Base-by-base conservation (phyloP, 2,113 vertebrate genomes). In the Thalassarche chlororhynchos region DNA sequence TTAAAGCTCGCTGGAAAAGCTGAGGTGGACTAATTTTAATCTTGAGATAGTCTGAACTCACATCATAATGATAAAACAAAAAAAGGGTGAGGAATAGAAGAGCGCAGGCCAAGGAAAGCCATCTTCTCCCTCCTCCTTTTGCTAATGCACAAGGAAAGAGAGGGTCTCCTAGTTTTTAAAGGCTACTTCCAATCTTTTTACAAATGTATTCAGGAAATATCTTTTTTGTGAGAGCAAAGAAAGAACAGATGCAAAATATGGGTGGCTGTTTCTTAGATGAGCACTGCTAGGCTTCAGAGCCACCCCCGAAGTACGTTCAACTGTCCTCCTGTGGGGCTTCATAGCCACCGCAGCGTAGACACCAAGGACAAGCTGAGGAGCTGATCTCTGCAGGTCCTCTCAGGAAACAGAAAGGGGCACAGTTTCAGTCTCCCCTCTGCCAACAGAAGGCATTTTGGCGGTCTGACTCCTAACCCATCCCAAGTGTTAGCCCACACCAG, bases 1-100 rank as follows among this genome's bases (percentile, higher is more conserved):
- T 87, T 89, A 92, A 93, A 92, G 11, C 14, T 76, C 49, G 17
- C 29, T 87, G 28, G n/a, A 79, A 95, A 91, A 93, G 49, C 49
- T 65, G 70, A 89, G 29, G 8, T 57, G 38, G 36, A 65, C 40
- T 80, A 32, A 62, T 83, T 94, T 83, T 74, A 47, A 72, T 58
- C 24, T 44, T 47, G 69, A 71, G 14, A 10, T 79, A 57, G 19
- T 58, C 21, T 87, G 61, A 94, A 71, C 14, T 28, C 26, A 64
- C 21, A 26, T 64, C 29, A 55, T 42, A 72, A 52, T 51, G 44
- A 76, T 24, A 40, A 34, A 91, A 66, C 4, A 9, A 4, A 8
- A 51, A 69, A 54, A 51, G 2, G 2, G 4, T 14, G 14, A 80
- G 17, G 25, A 84, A 32, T 8, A 71, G 24, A 55, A 52, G 24